phyloP scores from a whole-genome alignment of 2,797 vertebrate genomes.

The Siniperca obscura region DNA sequence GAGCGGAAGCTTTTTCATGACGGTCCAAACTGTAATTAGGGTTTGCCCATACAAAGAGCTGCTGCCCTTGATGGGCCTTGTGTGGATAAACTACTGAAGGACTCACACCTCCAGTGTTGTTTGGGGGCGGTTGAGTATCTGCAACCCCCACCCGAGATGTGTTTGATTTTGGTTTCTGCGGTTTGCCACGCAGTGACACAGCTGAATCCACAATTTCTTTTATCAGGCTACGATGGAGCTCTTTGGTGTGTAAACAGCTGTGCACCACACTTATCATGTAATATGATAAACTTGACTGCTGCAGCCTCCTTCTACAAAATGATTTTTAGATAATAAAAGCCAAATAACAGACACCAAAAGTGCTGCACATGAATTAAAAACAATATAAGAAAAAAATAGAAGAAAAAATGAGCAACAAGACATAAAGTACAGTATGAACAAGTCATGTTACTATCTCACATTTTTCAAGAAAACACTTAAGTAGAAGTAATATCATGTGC shows the following conservation, averaged over 20 bases:
- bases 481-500: not conserved
- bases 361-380: not conserved
- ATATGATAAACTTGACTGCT: not conserved
- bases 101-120: conserved; percentile 59
- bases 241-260: conserved; percentile 35
- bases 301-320: not conserved
- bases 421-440: not conserved
- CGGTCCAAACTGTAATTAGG: conserved; percentile 72
- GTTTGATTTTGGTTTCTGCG: conserved; percentile 52
- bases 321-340: not conserved
- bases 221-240: conserved; percentile 23
- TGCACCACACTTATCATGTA: not conserved
- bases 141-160: conserved; percentile 6
- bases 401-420: too few relatives aligned
- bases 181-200: conserved; percentile 54
- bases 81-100: conserved; percentile 69
- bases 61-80: conserved; percentile 67
- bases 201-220: conserved; percentile 58
- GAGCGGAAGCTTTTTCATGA: conserved; percentile 75
- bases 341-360: not conserved
- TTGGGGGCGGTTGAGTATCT: conserved; percentile 42
- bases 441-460: not conserved
- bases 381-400: not conserved
- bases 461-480: too few relatives aligned
- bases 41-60: conserved; percentile 60